Conservation (phyloP, 1,140 invertebrate genomes). For the Bombus pyrosoma region DNA sequence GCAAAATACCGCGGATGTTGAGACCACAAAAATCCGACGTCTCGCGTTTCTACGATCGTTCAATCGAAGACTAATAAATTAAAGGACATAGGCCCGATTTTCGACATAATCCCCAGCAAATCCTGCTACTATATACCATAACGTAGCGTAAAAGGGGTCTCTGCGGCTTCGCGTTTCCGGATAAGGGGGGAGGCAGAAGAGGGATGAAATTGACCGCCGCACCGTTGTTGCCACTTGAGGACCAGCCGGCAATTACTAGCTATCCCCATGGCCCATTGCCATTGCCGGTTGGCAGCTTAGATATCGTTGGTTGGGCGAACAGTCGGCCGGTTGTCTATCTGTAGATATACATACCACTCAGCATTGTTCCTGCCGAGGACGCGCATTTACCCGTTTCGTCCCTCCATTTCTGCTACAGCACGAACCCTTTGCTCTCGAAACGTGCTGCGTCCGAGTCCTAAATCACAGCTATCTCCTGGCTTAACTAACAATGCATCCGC, state of each 20-base stretch:
- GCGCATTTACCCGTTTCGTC: conserved; percentile 40
- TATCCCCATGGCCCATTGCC: conserved; percentile 73
- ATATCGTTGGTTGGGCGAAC: conserved; percentile 58
- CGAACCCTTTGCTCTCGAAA: background rate
- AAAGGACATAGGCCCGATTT: conserved; percentile 40
- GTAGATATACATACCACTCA: conserved; percentile 65
- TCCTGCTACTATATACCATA: conserved; percentile 58
- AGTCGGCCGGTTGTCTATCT: conserved; percentile 51
- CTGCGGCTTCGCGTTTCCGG: conserved; percentile 64
- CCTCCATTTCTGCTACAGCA: conserved; percentile 23
- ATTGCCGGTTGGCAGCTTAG: conserved; percentile 62
- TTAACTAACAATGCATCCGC: conserved; percentile 71
- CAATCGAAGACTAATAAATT: conserved; percentile 57
- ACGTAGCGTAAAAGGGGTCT: conserved; percentile 62
- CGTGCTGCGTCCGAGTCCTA: conserved; percentile 58
- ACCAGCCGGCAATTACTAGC: conserved; percentile 70
- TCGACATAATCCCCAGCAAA: conserved; percentile 64
- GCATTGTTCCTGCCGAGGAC: conserved; percentile 63
- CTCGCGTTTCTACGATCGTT: conserved; percentile 27
- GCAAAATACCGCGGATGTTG: too few relatives aligned
- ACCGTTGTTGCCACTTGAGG: conserved; percentile 71
- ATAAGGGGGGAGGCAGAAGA: conserved; percentile 19
- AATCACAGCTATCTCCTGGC: conserved; percentile 71
- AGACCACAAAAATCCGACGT: background rate
- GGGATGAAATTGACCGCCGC: conserved; percentile 72